Conservation (phyloP, 2,888 invertebrate genomes). For the Phyllotreta cruciferae region DNA sequence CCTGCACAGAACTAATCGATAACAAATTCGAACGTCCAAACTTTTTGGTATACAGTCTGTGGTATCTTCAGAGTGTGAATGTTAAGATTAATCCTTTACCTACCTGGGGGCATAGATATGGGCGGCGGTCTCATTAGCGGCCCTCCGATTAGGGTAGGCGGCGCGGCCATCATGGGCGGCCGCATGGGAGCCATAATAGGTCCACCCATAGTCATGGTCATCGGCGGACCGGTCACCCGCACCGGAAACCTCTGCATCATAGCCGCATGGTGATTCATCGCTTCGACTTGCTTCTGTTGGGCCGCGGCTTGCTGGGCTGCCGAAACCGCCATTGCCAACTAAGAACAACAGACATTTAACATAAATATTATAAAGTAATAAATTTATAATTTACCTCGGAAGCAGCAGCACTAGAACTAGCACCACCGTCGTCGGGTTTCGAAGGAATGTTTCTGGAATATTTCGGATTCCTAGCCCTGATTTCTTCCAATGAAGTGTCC, state of each 20-base stretch:
- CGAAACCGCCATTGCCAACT: conserved; percentile 61
- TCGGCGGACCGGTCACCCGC: conserved; percentile 59
- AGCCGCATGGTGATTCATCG: conserved; percentile 56
- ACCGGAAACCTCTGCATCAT: conserved; percentile 62
- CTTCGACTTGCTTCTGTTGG: conserved; percentile 58
- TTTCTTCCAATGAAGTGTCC: conserved; percentile 88
- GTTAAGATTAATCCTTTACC: conserved; percentile 51
- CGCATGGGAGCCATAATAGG: conserved; percentile 63
- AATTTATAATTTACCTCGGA: conserved; percentile 50
- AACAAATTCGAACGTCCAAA: conserved; percentile 1
- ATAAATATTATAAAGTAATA: not conserved
- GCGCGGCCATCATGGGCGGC: conserved; percentile 55
- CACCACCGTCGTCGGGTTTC: conserved; percentile 52
- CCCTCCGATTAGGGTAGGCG: conserved; percentile 64
- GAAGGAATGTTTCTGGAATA: conserved; percentile 62
- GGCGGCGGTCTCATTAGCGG: conserved; percentile 71
- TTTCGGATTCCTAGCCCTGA: conserved; percentile 73
- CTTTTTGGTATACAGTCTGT: conserved; percentile 5
- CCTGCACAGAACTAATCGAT: conserved; percentile 9
- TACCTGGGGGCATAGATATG: conserved; percentile 70
- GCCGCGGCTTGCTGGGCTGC: conserved; percentile 62
- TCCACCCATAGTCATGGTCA: conserved; percentile 62
- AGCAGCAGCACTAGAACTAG: conserved; percentile 54
- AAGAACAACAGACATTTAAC: conserved; percentile 37
- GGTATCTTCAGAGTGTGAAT: not conserved